Percentiles rank a stretch among this genome's conserved stretches.
These are phyloP conservation scores for Onychostoma macrolepis DNA, from an alignment of 2,113 vertebrate genomes.

Conservation along the genomic window DNA sequence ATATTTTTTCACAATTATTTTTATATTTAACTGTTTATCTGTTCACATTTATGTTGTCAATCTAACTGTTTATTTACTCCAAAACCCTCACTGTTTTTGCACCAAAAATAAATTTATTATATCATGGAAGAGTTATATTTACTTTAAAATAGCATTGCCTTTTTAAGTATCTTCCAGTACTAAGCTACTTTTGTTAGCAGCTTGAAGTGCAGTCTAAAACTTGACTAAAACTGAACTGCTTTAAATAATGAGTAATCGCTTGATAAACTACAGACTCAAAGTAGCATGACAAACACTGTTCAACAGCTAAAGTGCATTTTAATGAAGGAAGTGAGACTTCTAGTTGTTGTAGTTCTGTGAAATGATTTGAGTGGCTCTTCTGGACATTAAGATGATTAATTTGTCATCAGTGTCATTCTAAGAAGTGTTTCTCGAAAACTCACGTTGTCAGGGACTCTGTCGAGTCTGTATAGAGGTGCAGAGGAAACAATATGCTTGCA, in stretches of 20 bases:
- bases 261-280: not conserved
- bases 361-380: not conserved
- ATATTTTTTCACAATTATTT: too few species aligned
- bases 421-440: not conserved
- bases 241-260: not conserved
- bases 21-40: too few species aligned
- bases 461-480: not conserved
- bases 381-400: not conserved
- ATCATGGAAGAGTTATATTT: not conserved
- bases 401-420: not conserved
- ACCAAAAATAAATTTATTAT: not conserved
- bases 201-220: not conserved
- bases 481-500: conserved; percentile 49
- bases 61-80: too few species aligned
- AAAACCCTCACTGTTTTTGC: too few species aligned
- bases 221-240: not conserved
- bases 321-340: not conserved
- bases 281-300: not conserved
- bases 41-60: too few species aligned
- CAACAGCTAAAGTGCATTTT: not conserved
- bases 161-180: not conserved
- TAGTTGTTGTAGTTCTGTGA: not conserved
- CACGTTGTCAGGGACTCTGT: not conserved
- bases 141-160: not conserved
- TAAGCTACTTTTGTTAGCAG: not conserved